Evolutionary conservation across 2,888 invertebrate genomes (phyloP).

Genomic region (Oscheius onirici): DNA sequence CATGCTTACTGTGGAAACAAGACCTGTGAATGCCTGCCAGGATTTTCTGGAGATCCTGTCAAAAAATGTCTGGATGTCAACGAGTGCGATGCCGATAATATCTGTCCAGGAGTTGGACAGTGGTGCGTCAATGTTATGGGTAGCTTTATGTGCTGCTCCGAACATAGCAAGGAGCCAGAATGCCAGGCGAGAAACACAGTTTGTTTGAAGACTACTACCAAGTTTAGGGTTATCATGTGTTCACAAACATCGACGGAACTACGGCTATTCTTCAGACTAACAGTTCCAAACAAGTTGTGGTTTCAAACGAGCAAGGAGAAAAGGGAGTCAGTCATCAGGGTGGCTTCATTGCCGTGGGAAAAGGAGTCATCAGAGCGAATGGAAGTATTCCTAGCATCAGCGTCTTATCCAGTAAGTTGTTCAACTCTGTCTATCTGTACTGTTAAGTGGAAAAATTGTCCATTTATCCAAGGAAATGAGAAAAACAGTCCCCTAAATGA

Average conservation of each 20-base stretch:
- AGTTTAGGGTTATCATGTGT: slow-evolving; percentile 37
- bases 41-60: slow-evolving; percentile 83
- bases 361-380: slow-evolving; percentile 26
- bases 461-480: background rate
- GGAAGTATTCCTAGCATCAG: slow-evolving; percentile 34
- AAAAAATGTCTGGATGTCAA: slow-evolving; percentile 63
- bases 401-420: slow-evolving; percentile 26
- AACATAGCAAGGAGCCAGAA: slow-evolving; percentile 50
- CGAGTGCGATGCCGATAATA: slow-evolving; percentile 59
- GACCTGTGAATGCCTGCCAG: slow-evolving; percentile 84
- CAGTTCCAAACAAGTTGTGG: slow-evolving; percentile 4
- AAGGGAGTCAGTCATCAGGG: background rate
- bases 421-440: background rate
- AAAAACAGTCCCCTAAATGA: too few relatives aligned
- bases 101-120: slow-evolving; percentile 63
- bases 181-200: slow-evolving; percentile 51
- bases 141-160: slow-evolving; percentile 59
- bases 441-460: background rate
- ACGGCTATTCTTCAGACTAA: slow-evolving; percentile 24
- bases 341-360: slow-evolving; percentile 28
- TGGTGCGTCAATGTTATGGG: slow-evolving; percentile 66
- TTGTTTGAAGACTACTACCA: background rate
- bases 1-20: slow-evolving; percentile 62
- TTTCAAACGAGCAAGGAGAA: slow-evolving; percentile 13
- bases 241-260: slow-evolving; percentile 28